A percentile compares a stretch with the other conserved stretches of the same genome.
These are phyloP conservation scores for Rafetus swinhoei DNA, from an alignment of 2,113 vertebrate genomes.

Conservation along the genomic window DNA sequence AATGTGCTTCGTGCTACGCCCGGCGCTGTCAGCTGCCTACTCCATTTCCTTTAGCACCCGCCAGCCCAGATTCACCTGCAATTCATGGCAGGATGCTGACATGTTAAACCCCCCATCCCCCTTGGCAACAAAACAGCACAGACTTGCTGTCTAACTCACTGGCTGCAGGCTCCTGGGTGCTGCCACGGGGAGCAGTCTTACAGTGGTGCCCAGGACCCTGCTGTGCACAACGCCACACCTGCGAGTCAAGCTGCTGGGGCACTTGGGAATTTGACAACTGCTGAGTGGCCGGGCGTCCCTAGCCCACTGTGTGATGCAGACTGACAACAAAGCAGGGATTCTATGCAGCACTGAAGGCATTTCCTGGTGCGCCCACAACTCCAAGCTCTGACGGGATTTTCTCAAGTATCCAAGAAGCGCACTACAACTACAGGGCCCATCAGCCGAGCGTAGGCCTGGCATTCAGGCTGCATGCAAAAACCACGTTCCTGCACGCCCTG, in stretches of 20 bases:
- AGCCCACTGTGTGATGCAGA: not conserved
- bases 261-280: not conserved
- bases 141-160: not conserved
- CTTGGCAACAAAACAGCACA: slow-evolving; percentile 25
- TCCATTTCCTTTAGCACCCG: not conserved
- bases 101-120: slow-evolving; percentile 18
- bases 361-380: rapidly evolving
- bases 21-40: not conserved
- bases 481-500: not conserved
- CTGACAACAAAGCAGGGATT: not conserved
- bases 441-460: not conserved
- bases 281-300: not conserved
- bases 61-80: not conserved
- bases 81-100: slow-evolving; percentile 19
- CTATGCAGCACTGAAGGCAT: not conserved
- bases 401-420: not conserved
- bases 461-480: not conserved
- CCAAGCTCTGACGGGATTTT: not conserved
- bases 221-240: not conserved
- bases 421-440: not conserved
- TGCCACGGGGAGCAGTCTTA: not conserved
- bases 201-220: too few species aligned
- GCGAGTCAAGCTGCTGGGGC: not conserved
- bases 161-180: too few species aligned
- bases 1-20: not conserved